phyloP scores from a whole-genome alignment of 1,140 invertebrate species.

The Zaprionus davidi region DNA sequence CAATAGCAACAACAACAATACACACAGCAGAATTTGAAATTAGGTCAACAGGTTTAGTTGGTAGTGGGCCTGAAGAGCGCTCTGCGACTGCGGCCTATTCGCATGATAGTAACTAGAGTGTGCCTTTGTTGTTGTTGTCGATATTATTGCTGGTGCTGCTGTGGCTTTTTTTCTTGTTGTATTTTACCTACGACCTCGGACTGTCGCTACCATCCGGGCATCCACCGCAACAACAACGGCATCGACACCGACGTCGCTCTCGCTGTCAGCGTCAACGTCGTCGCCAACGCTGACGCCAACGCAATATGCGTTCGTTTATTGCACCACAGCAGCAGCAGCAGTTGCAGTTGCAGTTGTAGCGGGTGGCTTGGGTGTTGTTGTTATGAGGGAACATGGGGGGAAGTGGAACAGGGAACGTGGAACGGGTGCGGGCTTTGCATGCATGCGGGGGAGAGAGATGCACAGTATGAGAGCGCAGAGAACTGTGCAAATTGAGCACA shows the following conservation, averaged over 20 bases:
- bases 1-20: conserved; percentile 60
- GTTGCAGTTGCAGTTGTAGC: conserved; percentile 66
- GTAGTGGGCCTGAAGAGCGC: conserved; percentile 60
- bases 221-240: conserved; percentile 28
- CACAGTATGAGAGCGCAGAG: conserved; percentile 57
- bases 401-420: background rate
- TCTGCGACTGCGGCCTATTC: conserved; percentile 62
- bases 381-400: background rate
- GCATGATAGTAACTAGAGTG: conserved; percentile 73
- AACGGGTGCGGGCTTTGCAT: conserved; percentile 24
- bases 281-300: conserved; percentile 59
- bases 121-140: conserved; percentile 55
- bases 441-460: conserved; percentile 62
- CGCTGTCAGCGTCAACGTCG: conserved; percentile 30
- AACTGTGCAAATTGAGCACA: conserved; percentile 53
- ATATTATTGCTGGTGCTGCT: conserved; percentile 50
- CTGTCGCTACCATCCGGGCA: conserved; percentile 53
- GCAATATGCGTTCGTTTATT: conserved; percentile 81
- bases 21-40: conserved; percentile 81
- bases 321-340: conserved; percentile 62
- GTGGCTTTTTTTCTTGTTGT: conserved; percentile 8
- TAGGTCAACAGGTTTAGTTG: conserved; percentile 82
- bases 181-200: conserved; percentile 57
- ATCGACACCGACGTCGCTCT: conserved; percentile 21
- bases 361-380: conserved; percentile 18